These are phyloP conservation scores for Tachycineta bicolor DNA, from an alignment of 2,113 vertebrate species.

Conservation along the genomic window DNA sequence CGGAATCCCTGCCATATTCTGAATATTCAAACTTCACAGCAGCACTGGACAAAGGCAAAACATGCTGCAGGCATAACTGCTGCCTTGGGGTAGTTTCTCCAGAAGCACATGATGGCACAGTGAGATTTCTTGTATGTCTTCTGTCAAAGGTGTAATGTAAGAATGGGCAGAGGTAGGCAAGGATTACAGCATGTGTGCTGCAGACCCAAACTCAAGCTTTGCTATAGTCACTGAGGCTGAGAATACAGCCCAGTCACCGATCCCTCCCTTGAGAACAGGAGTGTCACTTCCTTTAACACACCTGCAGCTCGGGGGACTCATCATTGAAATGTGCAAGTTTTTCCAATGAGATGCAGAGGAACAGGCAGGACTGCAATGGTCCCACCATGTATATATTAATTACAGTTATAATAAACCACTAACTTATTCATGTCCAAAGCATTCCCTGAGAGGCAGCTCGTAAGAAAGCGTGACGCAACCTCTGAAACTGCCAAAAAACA, in stretches of 20 bases:
- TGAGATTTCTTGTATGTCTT: background rate
- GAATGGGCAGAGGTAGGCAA: background rate
- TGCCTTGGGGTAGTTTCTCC: background rate
- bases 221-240: background rate
- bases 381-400: background rate
- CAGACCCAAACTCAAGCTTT: background rate
- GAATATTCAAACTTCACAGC: background rate
- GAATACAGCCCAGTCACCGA: background rate
- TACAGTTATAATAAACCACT: background rate
- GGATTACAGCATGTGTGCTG: background rate
- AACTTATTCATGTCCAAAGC: background rate
- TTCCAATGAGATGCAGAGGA: background rate
- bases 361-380: background rate
- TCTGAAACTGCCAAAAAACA: background rate
- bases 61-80: background rate
- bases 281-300: background rate
- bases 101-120: background rate
- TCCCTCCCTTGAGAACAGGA: background rate
- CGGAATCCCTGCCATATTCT: background rate
- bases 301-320: background rate
- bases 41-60: background rate
- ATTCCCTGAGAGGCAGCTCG: background rate
- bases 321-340: background rate
- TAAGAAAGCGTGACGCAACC: background rate
- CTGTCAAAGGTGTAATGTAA: background rate